phyloP scores from a whole-genome alignment of 2,888 invertebrate genomes.

The Heliconius erato region DNA sequence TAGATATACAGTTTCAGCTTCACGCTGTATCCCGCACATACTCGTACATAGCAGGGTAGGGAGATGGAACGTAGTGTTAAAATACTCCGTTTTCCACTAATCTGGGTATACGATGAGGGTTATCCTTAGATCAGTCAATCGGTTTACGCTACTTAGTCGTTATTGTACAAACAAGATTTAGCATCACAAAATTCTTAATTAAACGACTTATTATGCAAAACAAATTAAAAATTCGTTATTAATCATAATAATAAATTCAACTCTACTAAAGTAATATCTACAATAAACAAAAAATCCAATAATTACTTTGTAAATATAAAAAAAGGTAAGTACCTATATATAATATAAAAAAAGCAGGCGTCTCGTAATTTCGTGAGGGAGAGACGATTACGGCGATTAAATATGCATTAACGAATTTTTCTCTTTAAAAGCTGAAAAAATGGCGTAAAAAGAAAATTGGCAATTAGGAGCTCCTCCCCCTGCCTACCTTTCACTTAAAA shows the following conservation, averaged over 20 bases:
- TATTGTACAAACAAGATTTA: not conserved
- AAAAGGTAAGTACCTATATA: constrained; percentile 22
- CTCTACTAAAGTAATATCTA: constrained; percentile 45
- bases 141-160: not conserved
- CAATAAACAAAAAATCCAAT: constrained; percentile 47
- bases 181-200: not conserved
- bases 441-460: constrained; percentile 84
- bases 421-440: constrained; percentile 84
- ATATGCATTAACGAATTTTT: constrained; percentile 86
- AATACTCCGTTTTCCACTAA: too few relatives aligned
- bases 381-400: constrained; percentile 83
- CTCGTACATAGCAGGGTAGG: too few relatives aligned
- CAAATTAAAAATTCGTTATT: constrained; percentile 25
- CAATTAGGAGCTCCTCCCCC: constrained; percentile 74
- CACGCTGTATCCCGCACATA: too few relatives aligned
- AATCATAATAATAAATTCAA: constrained; percentile 41
- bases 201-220: not conserved
- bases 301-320: constrained; percentile 56
- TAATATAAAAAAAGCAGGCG: constrained; percentile 55
- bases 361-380: constrained; percentile 65
- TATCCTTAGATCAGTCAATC: not conserved
- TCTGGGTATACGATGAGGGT: not conserved
- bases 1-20: too few relatives aligned
- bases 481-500: constrained; percentile 70
- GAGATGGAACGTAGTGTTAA: too few relatives aligned